Evolutionary conservation across 2,888 invertebrate genomes (phyloP).

Genomic region (Clanis bilineata): DNA sequence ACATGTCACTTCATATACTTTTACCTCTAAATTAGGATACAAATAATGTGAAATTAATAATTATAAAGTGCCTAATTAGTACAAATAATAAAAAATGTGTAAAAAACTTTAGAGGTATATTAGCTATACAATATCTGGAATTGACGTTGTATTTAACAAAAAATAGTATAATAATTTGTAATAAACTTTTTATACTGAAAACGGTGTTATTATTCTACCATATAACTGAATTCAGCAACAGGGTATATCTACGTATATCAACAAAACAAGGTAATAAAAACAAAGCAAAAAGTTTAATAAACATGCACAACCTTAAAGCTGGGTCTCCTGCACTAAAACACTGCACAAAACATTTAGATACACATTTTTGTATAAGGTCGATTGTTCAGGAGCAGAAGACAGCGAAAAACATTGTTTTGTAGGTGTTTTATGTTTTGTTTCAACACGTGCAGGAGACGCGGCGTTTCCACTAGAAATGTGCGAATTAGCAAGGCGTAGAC

Average conservation of each 20-base stretch:
- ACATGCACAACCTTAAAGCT: too few relatives aligned
- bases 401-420: too few relatives aligned
- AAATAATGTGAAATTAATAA: neutral
- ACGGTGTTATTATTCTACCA: neutral
- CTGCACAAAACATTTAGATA: too few relatives aligned
- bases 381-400: too few relatives aligned
- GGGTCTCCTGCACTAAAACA: too few relatives aligned
- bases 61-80: slow-evolving; percentile 7
- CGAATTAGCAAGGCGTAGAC: too few relatives aligned
- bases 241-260: neutral
- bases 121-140: neutral
- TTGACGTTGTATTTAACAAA: neutral
- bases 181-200: neutral
- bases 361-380: too few relatives aligned
- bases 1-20: neutral
- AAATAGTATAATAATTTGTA: neutral
- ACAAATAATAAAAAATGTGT: neutral
- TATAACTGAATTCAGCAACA: neutral
- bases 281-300: too few relatives aligned
- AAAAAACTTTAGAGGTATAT: neutral
- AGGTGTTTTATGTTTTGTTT: too few relatives aligned
- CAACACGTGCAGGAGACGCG: too few relatives aligned
- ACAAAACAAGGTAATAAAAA: too few relatives aligned
- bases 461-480: too few relatives aligned
- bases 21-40: neutral